These are phyloP conservation scores for Xestia c-nigrum DNA, from an alignment of 2,888 invertebrate genomes.

Conservation along the genomic window DNA sequence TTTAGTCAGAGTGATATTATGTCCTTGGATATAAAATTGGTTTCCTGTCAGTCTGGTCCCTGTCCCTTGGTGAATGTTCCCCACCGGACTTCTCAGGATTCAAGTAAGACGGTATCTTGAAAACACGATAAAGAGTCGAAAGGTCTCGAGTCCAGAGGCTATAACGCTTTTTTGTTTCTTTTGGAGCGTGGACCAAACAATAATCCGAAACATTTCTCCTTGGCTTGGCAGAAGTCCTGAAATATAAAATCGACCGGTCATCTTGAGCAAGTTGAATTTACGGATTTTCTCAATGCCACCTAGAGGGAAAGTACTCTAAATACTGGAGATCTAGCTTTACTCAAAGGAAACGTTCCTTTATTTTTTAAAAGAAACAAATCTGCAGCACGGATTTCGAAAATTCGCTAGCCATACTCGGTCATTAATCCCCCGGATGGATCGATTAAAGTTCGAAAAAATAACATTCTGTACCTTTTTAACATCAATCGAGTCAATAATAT, in stretches of 20 bases:
- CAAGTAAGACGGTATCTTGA: constrained; percentile 79
- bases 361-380: too few species aligned
- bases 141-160: constrained; percentile 81
- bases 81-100: neutral
- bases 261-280: neutral
- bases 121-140: constrained; percentile 79
- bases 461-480: too few species aligned
- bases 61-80: neutral
- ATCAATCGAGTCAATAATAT: too few species aligned
- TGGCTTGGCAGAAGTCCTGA: constrained; percentile 66
- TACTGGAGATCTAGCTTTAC: too few species aligned
- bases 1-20: neutral
- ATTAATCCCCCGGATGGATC: too few species aligned
- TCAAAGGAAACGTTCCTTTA: too few species aligned
- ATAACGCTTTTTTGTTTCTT: constrained; percentile 69
- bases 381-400: too few species aligned
- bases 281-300: too few species aligned
- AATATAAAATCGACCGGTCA: constrained; percentile 20
- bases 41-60: neutral
- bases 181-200: constrained; percentile 59
- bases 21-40: neutral
- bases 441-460: too few species aligned
- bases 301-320: too few species aligned
- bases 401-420: too few species aligned
- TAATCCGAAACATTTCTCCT: constrained; percentile 66